Conservation (phyloP, 2,888 invertebrate genomes). For the Junonia oenone region DNA sequence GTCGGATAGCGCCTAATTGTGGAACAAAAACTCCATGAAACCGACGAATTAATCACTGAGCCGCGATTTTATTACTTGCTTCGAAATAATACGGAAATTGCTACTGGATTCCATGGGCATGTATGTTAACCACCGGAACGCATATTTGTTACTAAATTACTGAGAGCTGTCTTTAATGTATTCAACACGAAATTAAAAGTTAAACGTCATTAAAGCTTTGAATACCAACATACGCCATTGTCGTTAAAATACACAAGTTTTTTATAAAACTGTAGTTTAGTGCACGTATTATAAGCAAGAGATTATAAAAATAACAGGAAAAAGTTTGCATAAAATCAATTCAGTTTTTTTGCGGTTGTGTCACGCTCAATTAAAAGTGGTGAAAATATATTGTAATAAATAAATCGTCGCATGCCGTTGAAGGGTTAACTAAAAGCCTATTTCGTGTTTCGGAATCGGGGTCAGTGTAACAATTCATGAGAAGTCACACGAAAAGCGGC, state of each 20-base stretch:
- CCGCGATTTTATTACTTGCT: constrained; percentile 46
- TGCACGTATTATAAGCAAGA: not conserved
- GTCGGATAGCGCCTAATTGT: constrained; percentile 57
- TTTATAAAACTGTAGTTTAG: not conserved
- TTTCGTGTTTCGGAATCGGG: constrained; percentile 42
- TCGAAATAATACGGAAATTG: constrained; percentile 49
- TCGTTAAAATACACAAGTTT: not conserved
- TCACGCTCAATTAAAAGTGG: not conserved
- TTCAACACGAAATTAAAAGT: not conserved
- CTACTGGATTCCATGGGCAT: not conserved
- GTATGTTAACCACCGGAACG: not conserved
- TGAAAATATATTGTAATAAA: not conserved
- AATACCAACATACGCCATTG: not conserved
- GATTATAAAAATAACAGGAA: not conserved
- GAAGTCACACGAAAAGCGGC: constrained; percentile 45
- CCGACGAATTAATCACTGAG: constrained; percentile 66
- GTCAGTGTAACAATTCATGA: constrained; percentile 49
- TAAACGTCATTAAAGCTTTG: too few species aligned
- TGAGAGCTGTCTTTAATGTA: not conserved
- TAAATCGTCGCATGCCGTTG: constrained; percentile 25
- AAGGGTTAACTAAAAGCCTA: constrained; percentile 43
- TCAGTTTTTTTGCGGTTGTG: not conserved
- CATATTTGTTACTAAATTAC: not conserved
- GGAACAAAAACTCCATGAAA: constrained; percentile 70
- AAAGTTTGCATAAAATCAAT: not conserved